phyloP scores from a whole-genome alignment of 2,888 invertebrate species.

The Acanthosepion esculentum region DNA sequence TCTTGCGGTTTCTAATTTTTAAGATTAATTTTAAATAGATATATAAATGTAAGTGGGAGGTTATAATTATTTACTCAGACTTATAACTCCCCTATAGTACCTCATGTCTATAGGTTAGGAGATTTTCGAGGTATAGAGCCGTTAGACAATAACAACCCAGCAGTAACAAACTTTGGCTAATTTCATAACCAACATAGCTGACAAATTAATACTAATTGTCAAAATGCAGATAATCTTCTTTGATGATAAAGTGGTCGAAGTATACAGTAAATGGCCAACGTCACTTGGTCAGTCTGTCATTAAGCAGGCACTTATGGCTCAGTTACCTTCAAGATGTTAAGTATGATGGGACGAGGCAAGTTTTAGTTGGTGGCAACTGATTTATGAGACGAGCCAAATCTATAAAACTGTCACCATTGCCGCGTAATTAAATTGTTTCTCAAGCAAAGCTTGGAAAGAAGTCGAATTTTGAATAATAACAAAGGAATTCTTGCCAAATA shows the following conservation, averaged over 20 bases:
- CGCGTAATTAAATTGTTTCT: not conserved
- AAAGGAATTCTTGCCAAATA: not conserved
- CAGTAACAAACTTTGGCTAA: too few relatives aligned
- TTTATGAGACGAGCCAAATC: not conserved
- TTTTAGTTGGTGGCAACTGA: not conserved
- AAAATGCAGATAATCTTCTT: not conserved
- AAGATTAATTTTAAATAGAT: too few relatives aligned
- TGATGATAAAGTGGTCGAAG: not conserved
- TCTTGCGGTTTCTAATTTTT: too few relatives aligned
- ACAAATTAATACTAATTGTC: not conserved
- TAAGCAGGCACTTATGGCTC: not conserved
- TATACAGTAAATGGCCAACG: not conserved
- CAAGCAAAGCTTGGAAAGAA: constrained; percentile 16
- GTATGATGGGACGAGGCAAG: not conserved
- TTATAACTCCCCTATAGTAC: too few relatives aligned
- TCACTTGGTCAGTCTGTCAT: not conserved
- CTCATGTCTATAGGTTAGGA: too few relatives aligned
- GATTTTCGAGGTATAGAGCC: too few relatives aligned
- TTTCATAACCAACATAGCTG: too few relatives aligned
- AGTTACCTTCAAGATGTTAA: not conserved
- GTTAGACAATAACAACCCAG: too few relatives aligned
- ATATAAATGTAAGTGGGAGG: too few relatives aligned
- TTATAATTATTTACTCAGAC: too few relatives aligned
- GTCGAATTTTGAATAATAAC: not conserved
- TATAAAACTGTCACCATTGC: constrained; percentile 20